Evolutionary conservation across 2,888 invertebrate genomes (phyloP).

Genomic region (Chloromyia formosa): DNA sequence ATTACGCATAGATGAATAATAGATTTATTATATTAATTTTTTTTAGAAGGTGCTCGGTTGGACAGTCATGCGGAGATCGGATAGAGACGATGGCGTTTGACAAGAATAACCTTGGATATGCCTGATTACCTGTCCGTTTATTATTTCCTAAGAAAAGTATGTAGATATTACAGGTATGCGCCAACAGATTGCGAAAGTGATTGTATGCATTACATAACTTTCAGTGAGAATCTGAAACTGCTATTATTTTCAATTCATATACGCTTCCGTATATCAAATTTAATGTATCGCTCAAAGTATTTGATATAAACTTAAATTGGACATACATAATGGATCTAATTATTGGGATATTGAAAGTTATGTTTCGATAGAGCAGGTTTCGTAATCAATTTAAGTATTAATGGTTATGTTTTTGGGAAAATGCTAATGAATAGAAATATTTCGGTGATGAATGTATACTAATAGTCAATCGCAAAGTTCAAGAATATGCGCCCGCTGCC

Average conservation of each 20-base stretch:
- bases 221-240: background rate
- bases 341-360: background rate
- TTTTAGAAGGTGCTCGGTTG: background rate
- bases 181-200: slow-evolving; percentile 9
- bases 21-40: no score
- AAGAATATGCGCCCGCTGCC: no score
- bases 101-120: slow-evolving; percentile 29
- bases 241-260: background rate
- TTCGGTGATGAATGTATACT: no score
- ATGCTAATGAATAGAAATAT: no score
- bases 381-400: no score
- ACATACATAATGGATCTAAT: background rate
- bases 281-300: slow-evolving; percentile 21
- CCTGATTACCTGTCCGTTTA: slow-evolving; percentile 6
- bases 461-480: no score
- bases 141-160: slow-evolving; percentile 14
- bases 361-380: no score
- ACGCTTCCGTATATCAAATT: slow-evolving; percentile 30
- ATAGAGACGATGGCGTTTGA: background rate
- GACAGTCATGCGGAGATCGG: slow-evolving; percentile 4
- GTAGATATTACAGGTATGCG: no score
- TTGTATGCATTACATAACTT: background rate
- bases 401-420: no score
- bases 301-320: slow-evolving; percentile 2
- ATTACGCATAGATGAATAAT: slow-evolving; percentile 14